Conservation (phyloP, 2,113 vertebrate species). For the Copsychus sechellarum region DNA sequence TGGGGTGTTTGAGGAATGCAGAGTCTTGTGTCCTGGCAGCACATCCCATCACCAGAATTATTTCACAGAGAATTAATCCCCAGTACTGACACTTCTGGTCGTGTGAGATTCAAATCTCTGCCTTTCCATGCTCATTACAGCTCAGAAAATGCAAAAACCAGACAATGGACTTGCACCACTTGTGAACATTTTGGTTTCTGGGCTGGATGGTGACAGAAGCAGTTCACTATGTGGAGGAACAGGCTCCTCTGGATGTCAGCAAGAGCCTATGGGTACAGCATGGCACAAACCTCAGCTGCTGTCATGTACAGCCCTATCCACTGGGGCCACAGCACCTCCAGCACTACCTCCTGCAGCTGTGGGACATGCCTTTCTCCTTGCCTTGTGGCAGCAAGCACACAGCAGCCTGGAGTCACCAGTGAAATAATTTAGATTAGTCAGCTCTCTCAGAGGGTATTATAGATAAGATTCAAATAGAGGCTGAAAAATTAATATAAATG, state of each 20-base stretch:
- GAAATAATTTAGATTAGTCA: background rate
- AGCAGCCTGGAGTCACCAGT: background rate
- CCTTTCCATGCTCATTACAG: background rate
- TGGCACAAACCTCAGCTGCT: background rate
- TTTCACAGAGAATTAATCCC: background rate
- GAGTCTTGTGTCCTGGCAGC: background rate
- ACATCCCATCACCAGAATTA: background rate
- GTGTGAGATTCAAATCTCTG: background rate
- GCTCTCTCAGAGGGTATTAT: background rate
- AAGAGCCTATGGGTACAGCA: background rate
- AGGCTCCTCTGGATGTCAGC: background rate
- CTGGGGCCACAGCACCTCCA: background rate
- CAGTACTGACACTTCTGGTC: background rate
- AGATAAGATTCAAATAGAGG: background rate
- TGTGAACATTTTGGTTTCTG: constrained; percentile 9
- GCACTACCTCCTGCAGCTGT: background rate
- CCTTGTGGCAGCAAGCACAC: background rate
- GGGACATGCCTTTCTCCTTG: background rate
- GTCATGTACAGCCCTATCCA: background rate
- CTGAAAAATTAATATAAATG: constrained; percentile 1
- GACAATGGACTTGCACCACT: background rate
- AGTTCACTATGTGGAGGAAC: background rate
- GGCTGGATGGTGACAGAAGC: background rate
- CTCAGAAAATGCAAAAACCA: background rate
- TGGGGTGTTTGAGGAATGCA: background rate